Evolutionary conservation across 2,113 vertebrate species (phyloP), one percentile per base, ranked within the genome.

Genomic region (Microtus ochrogaster): DNA sequence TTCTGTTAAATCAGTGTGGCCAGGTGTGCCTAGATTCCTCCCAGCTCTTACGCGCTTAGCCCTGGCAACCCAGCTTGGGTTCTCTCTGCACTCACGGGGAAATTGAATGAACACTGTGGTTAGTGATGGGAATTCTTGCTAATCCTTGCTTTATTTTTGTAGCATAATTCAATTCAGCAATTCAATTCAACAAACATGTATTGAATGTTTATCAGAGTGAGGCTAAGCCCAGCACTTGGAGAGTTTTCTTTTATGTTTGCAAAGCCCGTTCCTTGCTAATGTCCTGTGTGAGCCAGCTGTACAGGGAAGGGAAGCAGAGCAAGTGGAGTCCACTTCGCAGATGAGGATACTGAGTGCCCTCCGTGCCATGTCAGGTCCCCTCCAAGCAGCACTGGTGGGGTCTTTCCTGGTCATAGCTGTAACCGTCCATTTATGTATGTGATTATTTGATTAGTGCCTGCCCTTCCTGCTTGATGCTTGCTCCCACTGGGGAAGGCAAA

Each of bases 131-230:
- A 86, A 89, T 94, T 91, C 90, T 66, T 86, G 76, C 88, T 97
- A 96, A 97, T 97, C 94, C 89, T 95, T 88, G 88, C 92, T 96
- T 96, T 96, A 90, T 97, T 97, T 97, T 95, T 94, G 81, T 49
- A 89, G 92, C 91, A 96, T 97, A 95, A 97, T 97, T 96, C 97
- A 97, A 97, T 96, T 88, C 79, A 49, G 47, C 87, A 90, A 94
- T 94, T 95, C 94, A 92, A 76, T 92, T 94, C 73, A 86, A 96
- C 96, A 97, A 91, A 89, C 95, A 96, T 95, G 92, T 98, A 97
- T 96, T 92, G 95, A 97, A 61, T 94, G 96, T 44, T 73, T 83
- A 79, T 92, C 95, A 97, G 94, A 92, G 96, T 92, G 77, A 83
- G 89, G 86, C 70, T 95, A 92, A 97, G 85, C 94, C 79, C 47